Evolutionary conservation across 92 coral and sea anemone species (phyloP).

Genomic region (Virgularia gustaviana): DNA sequence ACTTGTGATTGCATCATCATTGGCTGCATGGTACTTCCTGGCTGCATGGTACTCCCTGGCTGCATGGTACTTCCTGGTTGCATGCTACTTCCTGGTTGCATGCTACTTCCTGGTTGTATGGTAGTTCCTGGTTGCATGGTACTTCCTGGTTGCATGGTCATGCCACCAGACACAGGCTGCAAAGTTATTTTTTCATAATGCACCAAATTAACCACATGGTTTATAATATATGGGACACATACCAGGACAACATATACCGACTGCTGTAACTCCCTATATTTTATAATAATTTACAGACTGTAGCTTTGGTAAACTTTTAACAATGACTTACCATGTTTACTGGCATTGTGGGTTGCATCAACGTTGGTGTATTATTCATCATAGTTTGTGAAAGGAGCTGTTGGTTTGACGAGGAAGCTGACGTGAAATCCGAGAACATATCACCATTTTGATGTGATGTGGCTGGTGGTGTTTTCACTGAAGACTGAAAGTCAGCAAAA

Average conservation of each 20-base stretch:
- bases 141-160: conserved; percentile 19
- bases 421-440: conserved; percentile 17
- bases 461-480: conserved; percentile 54
- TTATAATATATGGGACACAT: no score
- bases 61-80: conserved; percentile 16
- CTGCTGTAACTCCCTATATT: no score
- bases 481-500: conserved; percentile 89
- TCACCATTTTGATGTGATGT: conserved; percentile 38
- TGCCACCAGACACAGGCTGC: conserved; percentile 10
- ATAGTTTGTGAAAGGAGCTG: conserved; percentile 30
- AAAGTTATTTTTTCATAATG: no score
- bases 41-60: not conserved
- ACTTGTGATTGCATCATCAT: conserved; percentile 30
- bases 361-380: conserved; percentile 23
- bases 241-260: no score
- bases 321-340: no score
- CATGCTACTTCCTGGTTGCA: conserved; percentile 2
- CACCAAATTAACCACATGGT: no score
- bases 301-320: no score
- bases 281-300: no score
- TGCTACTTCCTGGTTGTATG: not conserved
- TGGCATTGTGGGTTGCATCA: conserved; percentile 23
- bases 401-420: conserved; percentile 13
- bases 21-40: not conserved
- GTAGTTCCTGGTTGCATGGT: conserved; percentile 17